These are phyloP conservation scores for Austrolebias charrua DNA, from an alignment of 2,797 vertebrate species.

Conservation along the genomic window DNA sequence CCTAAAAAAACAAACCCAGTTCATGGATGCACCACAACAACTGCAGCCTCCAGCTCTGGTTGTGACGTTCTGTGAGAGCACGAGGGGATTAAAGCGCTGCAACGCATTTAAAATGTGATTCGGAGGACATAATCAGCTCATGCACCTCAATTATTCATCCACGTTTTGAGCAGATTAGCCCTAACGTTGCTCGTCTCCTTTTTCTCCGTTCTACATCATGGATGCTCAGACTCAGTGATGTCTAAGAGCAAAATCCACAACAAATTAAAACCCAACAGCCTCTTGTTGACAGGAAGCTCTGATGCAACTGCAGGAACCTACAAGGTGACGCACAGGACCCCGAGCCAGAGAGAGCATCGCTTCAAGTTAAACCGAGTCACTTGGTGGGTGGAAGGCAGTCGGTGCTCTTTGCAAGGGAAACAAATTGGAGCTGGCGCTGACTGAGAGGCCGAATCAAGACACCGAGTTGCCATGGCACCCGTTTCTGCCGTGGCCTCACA, in stretches of 20 bases:
- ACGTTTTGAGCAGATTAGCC: conserved; percentile 10
- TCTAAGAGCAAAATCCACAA: conserved; percentile 10
- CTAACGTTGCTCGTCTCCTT: not conserved
- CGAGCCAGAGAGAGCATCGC: conserved; percentile 8
- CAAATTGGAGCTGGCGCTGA: conserved; percentile 24
- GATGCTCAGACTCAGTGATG: conserved; percentile 2
- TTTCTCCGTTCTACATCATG: not conserved
- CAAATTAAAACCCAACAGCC: not conserved
- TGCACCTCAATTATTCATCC: conserved; percentile 33
- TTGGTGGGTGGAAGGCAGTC: conserved; percentile 32
- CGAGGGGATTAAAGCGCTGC: not conserved
- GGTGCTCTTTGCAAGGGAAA: conserved; percentile 35
- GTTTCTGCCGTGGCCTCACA: conserved; percentile 44
- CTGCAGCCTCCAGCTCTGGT: conserved; percentile 35
- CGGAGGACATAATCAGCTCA: conserved; percentile 9
- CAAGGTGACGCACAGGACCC: conserved; percentile 45
- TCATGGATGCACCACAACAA: not conserved
- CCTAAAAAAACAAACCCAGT: too few species aligned
- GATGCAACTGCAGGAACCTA: conserved; percentile 35
- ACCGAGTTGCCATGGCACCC: conserved; percentile 66
- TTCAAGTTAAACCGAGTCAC: conserved; percentile 38
- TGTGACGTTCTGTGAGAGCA: too few species aligned
- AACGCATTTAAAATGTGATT: conserved; percentile 11
- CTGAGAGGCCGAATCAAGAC: conserved; percentile 31
- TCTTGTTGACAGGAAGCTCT: conserved; percentile 11